Conservation (phyloP, 2,888 invertebrate genomes). For the Diaphora mendica region DNA sequence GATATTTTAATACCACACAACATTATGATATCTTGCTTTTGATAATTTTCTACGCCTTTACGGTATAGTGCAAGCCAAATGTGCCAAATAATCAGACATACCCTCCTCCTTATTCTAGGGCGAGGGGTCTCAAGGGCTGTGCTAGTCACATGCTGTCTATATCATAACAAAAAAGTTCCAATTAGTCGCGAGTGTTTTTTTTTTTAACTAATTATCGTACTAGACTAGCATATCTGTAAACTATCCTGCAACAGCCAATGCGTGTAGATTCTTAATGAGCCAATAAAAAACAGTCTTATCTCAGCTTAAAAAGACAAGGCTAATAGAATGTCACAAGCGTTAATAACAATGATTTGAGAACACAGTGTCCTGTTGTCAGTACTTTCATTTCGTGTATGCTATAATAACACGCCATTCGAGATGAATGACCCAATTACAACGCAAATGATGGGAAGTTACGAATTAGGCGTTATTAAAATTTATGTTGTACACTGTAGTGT, state of each 20-base stretch:
- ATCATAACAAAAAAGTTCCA: neutral
- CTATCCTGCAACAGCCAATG: neutral
- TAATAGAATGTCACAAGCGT: constrained; percentile 33
- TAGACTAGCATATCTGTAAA: neutral
- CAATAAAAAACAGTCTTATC: neutral
- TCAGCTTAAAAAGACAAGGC: constrained; percentile 4
- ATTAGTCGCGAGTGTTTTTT: no score
- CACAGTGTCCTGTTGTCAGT: constrained; percentile 27
- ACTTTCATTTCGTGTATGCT: constrained; percentile 22
- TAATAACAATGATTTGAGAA: constrained; percentile 42
- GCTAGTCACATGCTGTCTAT: no score
- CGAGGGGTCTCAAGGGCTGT: no score
- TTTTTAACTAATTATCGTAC: neutral
- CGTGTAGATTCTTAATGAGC: neutral
- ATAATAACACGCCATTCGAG: constrained; percentile 40
- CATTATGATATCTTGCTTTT: no score
- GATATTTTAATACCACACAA: neutral
- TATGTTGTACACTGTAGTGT: neutral
- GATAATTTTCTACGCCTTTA: neutral
- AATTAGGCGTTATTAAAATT: constrained; percentile 23
- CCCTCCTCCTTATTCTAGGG: no score
- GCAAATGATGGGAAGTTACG: constrained; percentile 22
- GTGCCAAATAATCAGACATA: neutral
- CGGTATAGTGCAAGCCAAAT: neutral
- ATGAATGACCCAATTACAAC: constrained; percentile 38